Percentiles rank a stretch among this genome's conserved stretches.
phyloP scores from a whole-genome alignment of 2,888 invertebrate species.

The Ceriagrion tenellum region DNA sequence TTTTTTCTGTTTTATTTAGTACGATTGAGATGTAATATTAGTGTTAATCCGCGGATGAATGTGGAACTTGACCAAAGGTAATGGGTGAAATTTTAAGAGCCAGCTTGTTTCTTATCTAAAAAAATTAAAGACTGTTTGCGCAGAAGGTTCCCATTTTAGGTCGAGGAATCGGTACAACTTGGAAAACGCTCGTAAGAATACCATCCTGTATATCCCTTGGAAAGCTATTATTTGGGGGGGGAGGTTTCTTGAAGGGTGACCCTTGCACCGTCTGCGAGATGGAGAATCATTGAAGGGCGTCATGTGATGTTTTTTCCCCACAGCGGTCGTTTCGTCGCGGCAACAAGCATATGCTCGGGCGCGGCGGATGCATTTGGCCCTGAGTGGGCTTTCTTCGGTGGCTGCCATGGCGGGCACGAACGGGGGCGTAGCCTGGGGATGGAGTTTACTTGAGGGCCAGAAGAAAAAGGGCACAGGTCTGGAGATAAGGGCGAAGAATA shows the following conservation, averaged over 20 bases:
- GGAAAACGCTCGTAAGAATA: too few relatives aligned
- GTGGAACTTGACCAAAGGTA: too few relatives aligned
- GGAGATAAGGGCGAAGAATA: neutral
- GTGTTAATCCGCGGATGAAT: too few relatives aligned
- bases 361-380: conserved; percentile 8
- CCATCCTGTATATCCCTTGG: neutral
- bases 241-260: neutral
- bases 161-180: too few relatives aligned
- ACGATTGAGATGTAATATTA: too few relatives aligned
- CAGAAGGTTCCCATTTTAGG: too few relatives aligned
- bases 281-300: neutral
- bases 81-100: too few relatives aligned
- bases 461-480: neutral
- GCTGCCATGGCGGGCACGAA: neutral
- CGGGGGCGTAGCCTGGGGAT: neutral
- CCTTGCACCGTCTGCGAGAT: neutral
- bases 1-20: too few relatives aligned
- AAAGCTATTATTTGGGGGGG: neutral
- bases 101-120: too few relatives aligned
- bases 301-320: neutral
- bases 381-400: neutral
- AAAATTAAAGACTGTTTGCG: too few relatives aligned
- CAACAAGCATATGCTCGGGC: neutral
- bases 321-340: neutral
- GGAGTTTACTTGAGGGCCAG: neutral